phyloP scores from a whole-genome alignment of 2,888 invertebrate genomes.

The Notodonta dromedarius region DNA sequence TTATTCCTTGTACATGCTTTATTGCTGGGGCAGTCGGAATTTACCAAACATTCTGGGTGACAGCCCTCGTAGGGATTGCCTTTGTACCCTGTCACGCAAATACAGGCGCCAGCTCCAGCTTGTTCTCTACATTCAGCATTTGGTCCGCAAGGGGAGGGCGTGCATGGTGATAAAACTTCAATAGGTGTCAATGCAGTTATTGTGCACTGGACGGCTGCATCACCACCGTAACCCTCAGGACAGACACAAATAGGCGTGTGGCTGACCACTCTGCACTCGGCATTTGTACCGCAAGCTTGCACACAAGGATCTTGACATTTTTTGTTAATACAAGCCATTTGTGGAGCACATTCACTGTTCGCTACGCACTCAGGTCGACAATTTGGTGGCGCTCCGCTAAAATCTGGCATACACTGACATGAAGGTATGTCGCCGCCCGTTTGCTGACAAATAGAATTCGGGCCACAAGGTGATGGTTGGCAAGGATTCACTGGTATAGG shows the following conservation, averaged over 20 bases:
- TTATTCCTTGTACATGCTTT: conserved; percentile 89
- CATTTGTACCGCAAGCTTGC: conserved; percentile 89
- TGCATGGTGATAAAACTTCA: conserved; percentile 80
- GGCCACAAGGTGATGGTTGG: conserved; percentile 90
- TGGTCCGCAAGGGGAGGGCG: conserved; percentile 86
- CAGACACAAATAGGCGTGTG: conserved; percentile 90
- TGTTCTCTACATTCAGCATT: conserved; percentile 86
- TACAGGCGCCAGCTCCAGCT: conserved; percentile 86
- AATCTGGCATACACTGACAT: conserved; percentile 88
- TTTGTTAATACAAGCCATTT: conserved; percentile 89
- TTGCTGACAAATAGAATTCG: conserved; percentile 86
- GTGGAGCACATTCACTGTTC: conserved; percentile 88
- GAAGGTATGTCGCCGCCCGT: conserved; percentile 85
- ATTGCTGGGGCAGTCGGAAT: conserved; percentile 89
- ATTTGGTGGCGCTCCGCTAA: conserved; percentile 88
- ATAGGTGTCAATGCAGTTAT: conserved; percentile 46
- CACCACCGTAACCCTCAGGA: conserved; percentile 87
- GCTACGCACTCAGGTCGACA: conserved; percentile 90
- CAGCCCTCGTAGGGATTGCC: conserved; percentile 93
- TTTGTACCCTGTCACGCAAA: conserved; percentile 88
- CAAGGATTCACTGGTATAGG: conserved; percentile 84
- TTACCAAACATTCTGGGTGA: conserved; percentile 89
- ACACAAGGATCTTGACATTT: conserved; percentile 91
- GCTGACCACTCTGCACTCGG: conserved; percentile 90
- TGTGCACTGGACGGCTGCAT: conserved; percentile 88